Conservation (phyloP, 2,888 invertebrate species). For the Yponomeuta evonymella region DNA sequence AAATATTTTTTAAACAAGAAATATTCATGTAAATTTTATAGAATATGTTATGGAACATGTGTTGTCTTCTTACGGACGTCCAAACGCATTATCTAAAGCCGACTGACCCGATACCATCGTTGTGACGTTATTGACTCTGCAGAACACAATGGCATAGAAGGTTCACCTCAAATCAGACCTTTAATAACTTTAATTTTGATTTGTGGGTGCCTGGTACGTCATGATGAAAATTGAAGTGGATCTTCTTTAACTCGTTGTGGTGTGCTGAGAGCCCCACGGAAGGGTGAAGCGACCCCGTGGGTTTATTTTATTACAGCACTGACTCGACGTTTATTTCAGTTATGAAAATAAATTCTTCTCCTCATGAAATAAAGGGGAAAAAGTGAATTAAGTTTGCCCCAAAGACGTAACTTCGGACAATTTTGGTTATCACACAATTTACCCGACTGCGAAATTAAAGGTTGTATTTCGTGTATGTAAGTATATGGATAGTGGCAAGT, state of each 20-base stretch:
- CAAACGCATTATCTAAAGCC: neutral
- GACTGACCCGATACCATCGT: neutral
- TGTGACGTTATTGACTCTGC: neutral
- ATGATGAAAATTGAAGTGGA: neutral
- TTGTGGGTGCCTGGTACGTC: too few species aligned
- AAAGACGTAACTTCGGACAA: neutral
- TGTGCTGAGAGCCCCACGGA: neutral
- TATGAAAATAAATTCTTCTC: constrained; percentile 61
- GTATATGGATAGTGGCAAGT: too few species aligned
- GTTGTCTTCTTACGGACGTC: neutral
- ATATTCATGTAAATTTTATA: too few species aligned
- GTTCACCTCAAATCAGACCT: neutral
- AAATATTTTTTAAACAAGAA: too few species aligned
- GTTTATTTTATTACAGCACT: constrained; percentile 60
- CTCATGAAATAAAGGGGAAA: constrained; percentile 52
- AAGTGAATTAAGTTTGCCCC: constrained; percentile 47
- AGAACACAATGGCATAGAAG: neutral
- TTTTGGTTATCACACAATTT: too few species aligned
- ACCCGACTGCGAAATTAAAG: too few species aligned
- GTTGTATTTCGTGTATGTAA: too few species aligned
- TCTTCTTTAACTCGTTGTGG: neutral
- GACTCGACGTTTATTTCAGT: constrained; percentile 68
- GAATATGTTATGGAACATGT: neutral
- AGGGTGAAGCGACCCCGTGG: constrained; percentile 31
- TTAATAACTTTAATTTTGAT: neutral